Base-by-base conservation (phyloP, 1,140 invertebrate species). In the Bombus pyrosoma region DNA sequence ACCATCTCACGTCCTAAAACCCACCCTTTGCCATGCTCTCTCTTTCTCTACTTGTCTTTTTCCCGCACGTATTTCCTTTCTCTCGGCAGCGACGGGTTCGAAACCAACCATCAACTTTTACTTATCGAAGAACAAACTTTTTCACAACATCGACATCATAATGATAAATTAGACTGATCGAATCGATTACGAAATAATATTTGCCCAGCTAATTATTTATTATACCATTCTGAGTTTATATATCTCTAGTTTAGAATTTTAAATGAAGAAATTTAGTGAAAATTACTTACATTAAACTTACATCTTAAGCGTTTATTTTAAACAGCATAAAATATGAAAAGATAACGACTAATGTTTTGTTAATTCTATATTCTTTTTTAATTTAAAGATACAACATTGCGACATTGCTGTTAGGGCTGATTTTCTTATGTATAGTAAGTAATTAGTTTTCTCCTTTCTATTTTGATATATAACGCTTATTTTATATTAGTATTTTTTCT, bases 1-100 rank as follows among this genome's bases (percentile, higher is more conserved):
- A 83, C 87, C 88, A 82, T 89, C 79, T 87, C 86, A 88, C 91
- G 86, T 91, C 86, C 91, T 91, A 92, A 93, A 93, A 92, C 87
- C 89, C 88, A 90, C 91, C 92, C 91, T 92, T 87, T 77, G 80
- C 83, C 76, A 82, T 87, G 59, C 78, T 87, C 86, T 81, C 89
- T 86, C 88, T 85, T 62, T 62, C 25, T 83, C 62, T 71, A 39
- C 8, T 28, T 66, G 15, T 85, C 62, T 28, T 34, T 47, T 74
- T 22, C 41, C 69, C 34, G 18, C 77, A 64, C 18, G 18, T 37
- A 53, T 53, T 15, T 8, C 47, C 39, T 77, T 72, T 76, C 62
- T 53, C 81, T 68, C 81, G 22, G 34, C 71, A 91, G 90, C 86
- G 87, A 91, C 85, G 73, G 90, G 77, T 81, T 89, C 81, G 90